Base-by-base conservation (phyloP, 2,888 invertebrate genomes). In the Stictocephala bisonia region DNA sequence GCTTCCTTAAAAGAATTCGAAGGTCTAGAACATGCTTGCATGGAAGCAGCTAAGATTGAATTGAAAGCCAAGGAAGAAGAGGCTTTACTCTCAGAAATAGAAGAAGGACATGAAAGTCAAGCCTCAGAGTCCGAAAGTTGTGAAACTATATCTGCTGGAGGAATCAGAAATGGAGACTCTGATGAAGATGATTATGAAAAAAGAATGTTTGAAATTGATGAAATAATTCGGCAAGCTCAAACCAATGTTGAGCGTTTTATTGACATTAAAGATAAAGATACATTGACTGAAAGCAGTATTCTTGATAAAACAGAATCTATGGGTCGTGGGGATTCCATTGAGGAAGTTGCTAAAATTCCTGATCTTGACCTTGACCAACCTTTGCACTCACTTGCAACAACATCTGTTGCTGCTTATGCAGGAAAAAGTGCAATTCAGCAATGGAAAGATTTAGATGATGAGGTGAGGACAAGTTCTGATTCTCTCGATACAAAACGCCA, bases 1-100 rank as follows among this genome's bases (percentile, higher is more conserved):
- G 93, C 93, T 6, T 96, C 96, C 48, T 85, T 97, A 22, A 94
- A 94, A 83, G 97, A 97, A 83, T 97, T 97, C 83, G 97, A 97
- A 86, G 93, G 94, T 0, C 84, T 97, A 1, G 97, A 97, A 85
- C 91, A 90, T 75, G 96, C 96, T 22, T 93, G 95, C 80, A 88
- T 93, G 53, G 94, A 94, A 83, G 94, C 93, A 0, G 90, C 94
- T 76, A 88, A 90, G 79, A 92, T 93, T 67, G 96, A 96, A 85
- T 87, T 92, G 53, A 89, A 91, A 75, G 95, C 93, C 0, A 91
- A 93, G 80, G 94, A 94, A 84, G 95, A 96, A 83, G 95, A 95
- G 80, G 93, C 93, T 20, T 82, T 93, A 68, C 84, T 96, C 6
- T 81, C 85, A 1, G 86, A 86, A 81, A 86, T 86, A 40, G 86